A percentile compares a stretch with the other conserved stretches of the same genome.
phyloP scores from a whole-genome alignment of 1,140 invertebrate species.

The Oryctes rhinoceros region DNA sequence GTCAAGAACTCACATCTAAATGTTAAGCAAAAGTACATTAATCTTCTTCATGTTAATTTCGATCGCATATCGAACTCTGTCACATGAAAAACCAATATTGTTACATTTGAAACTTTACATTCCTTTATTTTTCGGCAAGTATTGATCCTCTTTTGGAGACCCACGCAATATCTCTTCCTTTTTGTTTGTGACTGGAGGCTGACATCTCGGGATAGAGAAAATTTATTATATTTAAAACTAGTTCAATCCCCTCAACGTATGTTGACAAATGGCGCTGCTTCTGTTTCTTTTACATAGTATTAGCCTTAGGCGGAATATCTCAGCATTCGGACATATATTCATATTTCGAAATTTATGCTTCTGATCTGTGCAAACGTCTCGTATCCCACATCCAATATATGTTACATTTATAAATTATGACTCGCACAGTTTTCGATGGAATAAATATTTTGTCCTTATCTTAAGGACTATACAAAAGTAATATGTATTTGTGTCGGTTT shows the following conservation, averaged over 20 bases:
- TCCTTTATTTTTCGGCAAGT: background rate
- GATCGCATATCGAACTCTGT: too few species aligned
- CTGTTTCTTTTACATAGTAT: background rate
- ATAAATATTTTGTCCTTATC: background rate
- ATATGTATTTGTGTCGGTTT: too few species aligned
- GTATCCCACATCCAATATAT: background rate
- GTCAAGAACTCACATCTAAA: too few species aligned
- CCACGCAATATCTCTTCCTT: background rate
- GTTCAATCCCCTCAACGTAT: background rate
- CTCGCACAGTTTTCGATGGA: background rate
- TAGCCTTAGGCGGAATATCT: background rate
- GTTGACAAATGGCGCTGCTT: slow-evolving; percentile 8
- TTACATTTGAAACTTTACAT: background rate
- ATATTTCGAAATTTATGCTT: slow-evolving; percentile 27
- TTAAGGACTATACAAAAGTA: too few species aligned
- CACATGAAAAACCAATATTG: background rate
- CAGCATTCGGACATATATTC: background rate
- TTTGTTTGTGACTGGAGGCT: slow-evolving; percentile 13
- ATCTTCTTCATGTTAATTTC: too few species aligned
- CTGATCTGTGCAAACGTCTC: background rate
- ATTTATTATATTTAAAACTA: slow-evolving; percentile 23
- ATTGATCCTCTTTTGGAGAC: background rate
- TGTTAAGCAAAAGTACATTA: too few species aligned
- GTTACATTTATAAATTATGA: background rate
- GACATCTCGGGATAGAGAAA: background rate